Percentiles rank a stretch among this genome's conserved stretches.
These are phyloP conservation scores for Galleria mellonella DNA, from an alignment of 1,140 invertebrate species.

Conservation along the genomic window DNA sequence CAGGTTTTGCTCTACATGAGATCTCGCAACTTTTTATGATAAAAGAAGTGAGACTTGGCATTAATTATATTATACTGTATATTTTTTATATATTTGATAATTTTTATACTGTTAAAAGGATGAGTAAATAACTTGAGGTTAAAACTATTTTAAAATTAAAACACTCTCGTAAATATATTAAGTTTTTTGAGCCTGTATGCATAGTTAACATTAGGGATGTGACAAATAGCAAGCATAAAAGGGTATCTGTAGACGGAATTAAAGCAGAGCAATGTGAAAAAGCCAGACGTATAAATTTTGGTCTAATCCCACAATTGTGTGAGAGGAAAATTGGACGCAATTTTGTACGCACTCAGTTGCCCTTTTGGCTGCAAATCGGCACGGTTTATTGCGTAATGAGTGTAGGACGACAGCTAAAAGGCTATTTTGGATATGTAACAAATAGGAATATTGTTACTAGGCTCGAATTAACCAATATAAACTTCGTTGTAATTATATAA, in stretches of 20 bases:
- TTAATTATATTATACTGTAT: too few species aligned
- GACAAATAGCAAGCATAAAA: conserved; percentile 23
- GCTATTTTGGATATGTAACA: not conserved
- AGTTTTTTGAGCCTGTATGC: too few species aligned
- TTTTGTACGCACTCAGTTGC: conserved; percentile 49
- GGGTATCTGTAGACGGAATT: conserved; percentile 47
- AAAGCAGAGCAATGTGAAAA: conserved; percentile 56
- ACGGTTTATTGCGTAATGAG: conserved; percentile 43
- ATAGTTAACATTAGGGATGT: too few species aligned
- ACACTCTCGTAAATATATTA: too few species aligned
- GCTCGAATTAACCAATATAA: not conserved
- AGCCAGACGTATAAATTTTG: conserved; percentile 70
- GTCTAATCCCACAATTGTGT: conserved; percentile 63
- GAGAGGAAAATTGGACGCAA: conserved; percentile 57
- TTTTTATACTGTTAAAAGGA: too few species aligned
- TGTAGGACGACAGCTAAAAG: conserved; percentile 24
- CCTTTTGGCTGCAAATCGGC: conserved; percentile 45
- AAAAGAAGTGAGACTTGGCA: too few species aligned
- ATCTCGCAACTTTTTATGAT: too few species aligned
- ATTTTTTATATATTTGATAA: too few species aligned
- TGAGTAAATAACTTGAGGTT: too few species aligned
- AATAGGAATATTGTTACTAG: too few species aligned
- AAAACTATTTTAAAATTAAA: too few species aligned
- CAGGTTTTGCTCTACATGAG: too few species aligned
- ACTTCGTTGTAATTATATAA: not conserved